These are phyloP conservation scores for Macquaria australasica DNA, from an alignment of 2,113 vertebrate genomes.

Conservation along the genomic window DNA sequence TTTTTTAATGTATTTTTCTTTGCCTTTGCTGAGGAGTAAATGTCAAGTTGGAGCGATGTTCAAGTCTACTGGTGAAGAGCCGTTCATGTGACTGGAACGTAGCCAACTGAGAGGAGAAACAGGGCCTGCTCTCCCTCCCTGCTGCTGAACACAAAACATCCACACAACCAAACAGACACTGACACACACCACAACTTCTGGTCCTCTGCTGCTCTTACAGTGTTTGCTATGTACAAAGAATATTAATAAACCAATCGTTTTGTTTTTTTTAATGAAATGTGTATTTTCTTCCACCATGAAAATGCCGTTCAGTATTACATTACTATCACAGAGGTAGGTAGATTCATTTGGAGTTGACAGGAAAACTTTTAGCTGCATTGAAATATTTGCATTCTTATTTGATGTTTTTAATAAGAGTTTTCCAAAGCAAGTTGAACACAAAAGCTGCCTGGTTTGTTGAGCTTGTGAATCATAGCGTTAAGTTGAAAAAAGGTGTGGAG, in stretches of 20 bases:
- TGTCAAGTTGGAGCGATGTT: conserved; percentile 75
- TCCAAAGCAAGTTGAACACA: neutral
- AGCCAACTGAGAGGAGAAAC: conserved; percentile 82
- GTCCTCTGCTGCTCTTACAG: conserved; percentile 88
- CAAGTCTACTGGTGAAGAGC: conserved; percentile 62
- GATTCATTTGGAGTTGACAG: neutral
- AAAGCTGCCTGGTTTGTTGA: no score
- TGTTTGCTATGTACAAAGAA: conserved; percentile 87
- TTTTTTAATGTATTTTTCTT: conserved; percentile 68
- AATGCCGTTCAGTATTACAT: neutral
- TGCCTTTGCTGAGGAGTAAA: conserved; percentile 74
- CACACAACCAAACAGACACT: conserved; percentile 63
- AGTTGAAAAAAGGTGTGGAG: no score
- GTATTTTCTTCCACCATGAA: conserved; percentile 12
- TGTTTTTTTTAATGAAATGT: conserved; percentile 76
- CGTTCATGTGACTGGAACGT: conserved; percentile 77
- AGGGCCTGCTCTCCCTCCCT: conserved; percentile 78
- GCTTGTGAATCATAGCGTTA: neutral
- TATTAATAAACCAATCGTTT: conserved; percentile 88
- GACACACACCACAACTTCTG: conserved; percentile 75
- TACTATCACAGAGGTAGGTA: no score
- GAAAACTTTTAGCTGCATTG: neutral
- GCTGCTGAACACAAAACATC: conserved; percentile 87
- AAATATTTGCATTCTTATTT: neutral
- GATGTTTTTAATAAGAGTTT: neutral